Percentiles rank a stretch among this genome's conserved stretches.
phyloP scores from a whole-genome alignment of 1,140 invertebrate species.

The Hyphantria cunea region DNA sequence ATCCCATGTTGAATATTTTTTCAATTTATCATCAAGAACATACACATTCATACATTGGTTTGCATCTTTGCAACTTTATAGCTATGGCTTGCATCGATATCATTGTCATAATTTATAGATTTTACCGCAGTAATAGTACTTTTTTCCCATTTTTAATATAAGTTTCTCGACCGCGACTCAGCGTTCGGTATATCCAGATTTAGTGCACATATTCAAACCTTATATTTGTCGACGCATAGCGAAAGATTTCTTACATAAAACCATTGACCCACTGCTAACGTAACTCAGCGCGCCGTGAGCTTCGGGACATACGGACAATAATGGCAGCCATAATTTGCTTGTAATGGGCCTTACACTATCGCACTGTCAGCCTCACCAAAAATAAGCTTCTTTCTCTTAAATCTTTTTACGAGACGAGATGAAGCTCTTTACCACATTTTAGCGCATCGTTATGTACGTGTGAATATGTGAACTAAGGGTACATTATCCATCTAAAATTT shows the following conservation, averaged over 20 bases:
- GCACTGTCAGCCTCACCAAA: conserved; percentile 74
- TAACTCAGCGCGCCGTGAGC: conserved; percentile 57
- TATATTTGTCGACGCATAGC: conserved; percentile 32
- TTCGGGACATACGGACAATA: conserved; percentile 71
- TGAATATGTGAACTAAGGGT: conserved; percentile 17
- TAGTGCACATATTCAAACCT: not conserved
- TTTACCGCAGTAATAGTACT: not conserved
- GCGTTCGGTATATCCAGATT: conserved; percentile 19
- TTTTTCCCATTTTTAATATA: not conserved
- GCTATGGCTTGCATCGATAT: too few species aligned
- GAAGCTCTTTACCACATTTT: conserved; percentile 54
- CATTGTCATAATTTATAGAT: too few species aligned
- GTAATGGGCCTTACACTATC: conserved; percentile 79
- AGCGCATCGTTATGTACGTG: conserved; percentile 20
- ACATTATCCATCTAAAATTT: conserved; percentile 8
- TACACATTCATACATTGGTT: too few species aligned
- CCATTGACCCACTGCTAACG: conserved; percentile 65
- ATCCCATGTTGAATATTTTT: too few species aligned
- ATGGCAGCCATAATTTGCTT: conserved; percentile 78
- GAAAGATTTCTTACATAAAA: conserved; percentile 70
- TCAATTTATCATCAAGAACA: too few species aligned
- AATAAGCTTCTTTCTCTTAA: conserved; percentile 73
- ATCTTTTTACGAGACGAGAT: conserved; percentile 58
- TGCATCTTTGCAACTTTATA: too few species aligned
- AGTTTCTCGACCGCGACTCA: conserved; percentile 3